Evolutionary conservation across 2,888 invertebrate species (phyloP).

Genomic region (Drosophila picticornis): DNA sequence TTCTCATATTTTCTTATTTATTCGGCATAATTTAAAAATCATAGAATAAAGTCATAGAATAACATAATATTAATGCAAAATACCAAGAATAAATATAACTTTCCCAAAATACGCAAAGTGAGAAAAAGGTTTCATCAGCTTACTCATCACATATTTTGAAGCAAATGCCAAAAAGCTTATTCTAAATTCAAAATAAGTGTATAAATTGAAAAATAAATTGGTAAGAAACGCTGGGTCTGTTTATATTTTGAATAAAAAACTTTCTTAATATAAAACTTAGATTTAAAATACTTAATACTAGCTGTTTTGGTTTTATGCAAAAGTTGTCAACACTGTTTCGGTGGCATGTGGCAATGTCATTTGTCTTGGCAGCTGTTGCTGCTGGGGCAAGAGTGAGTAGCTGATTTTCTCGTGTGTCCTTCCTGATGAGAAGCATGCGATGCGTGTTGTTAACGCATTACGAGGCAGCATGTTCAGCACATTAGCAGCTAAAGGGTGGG

Average conservation of each 20-base stretch:
- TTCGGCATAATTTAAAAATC: not conserved
- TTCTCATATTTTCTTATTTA: not conserved
- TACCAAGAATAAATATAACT: not conserved
- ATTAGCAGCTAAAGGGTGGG: slow-evolving; percentile 51
- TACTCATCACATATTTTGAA: not conserved
- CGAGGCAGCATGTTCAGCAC: slow-evolving; percentile 70
- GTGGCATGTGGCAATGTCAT: slow-evolving; percentile 66
- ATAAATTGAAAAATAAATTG: not conserved
- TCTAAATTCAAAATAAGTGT: not conserved
- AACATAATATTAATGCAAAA: not conserved
- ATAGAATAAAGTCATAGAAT: not conserved
- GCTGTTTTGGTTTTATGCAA: not conserved
- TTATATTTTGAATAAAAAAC: not conserved
- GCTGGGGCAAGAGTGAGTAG: slow-evolving; percentile 1
- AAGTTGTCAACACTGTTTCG: slow-evolving; percentile 11
- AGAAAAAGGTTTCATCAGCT: too few relatives aligned
- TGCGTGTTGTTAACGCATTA: slow-evolving; percentile 75
- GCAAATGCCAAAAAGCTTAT: not conserved
- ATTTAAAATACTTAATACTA: not conserved
- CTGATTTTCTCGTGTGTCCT: slow-evolving; percentile 18
- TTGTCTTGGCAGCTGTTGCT: slow-evolving; percentile 60
- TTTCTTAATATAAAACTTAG: not conserved
- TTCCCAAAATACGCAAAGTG: not conserved
- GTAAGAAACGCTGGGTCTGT: not conserved
- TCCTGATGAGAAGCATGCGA: slow-evolving; percentile 37